Base-by-base conservation (phyloP, 2,113 vertebrate species). In the Passer montanus region DNA sequence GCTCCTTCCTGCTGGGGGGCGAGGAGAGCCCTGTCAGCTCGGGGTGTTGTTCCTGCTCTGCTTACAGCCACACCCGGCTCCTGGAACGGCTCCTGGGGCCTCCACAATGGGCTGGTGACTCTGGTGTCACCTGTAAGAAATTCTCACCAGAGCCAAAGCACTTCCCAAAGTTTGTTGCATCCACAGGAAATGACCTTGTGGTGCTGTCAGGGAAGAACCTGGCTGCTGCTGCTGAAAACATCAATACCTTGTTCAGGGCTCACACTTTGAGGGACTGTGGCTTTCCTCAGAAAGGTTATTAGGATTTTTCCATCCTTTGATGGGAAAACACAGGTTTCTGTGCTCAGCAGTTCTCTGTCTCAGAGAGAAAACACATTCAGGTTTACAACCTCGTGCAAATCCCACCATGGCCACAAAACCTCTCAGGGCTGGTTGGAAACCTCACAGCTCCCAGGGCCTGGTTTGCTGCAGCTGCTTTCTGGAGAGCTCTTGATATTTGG, bases 21-120 rank as follows among this genome's bases (percentile, higher is more conserved):
- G 37, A 49, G 43, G 44, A 53, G 27, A 55, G 69, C 77, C 30
- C 27, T 44, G 81, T 6, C 86, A 74, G 72, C 92, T 33, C 37
- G 6, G n/a, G 16, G 26, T 0, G 12, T 73, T 73, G 87, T 90
- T 87, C 89, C 75, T 49, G 86, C 63, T 63, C 75, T 2, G 43
- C 1, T 37, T 33, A 37, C 12, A 23, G 58, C 72, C 80, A 0
- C 95, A 8, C 88, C 82, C 64, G 18, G 13, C 79, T 62, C 58
- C 64, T 31, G 75, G 22, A 78, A 24, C n/a, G 50, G 68, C 74
- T 59, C 21, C 21, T 16, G 20, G 35, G 30, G 73, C 19, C 5
- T 20, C 16, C 2, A 0, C 0, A 30, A 27, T 1, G 15, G 9
- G 0, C 3, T 19, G 62, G 11, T 22, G 46, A 5, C 59, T 44